Evolutionary conservation across 64 coral and sea anemone species (phyloP).

Genomic region (Dendrophyllia cribrosa): DNA sequence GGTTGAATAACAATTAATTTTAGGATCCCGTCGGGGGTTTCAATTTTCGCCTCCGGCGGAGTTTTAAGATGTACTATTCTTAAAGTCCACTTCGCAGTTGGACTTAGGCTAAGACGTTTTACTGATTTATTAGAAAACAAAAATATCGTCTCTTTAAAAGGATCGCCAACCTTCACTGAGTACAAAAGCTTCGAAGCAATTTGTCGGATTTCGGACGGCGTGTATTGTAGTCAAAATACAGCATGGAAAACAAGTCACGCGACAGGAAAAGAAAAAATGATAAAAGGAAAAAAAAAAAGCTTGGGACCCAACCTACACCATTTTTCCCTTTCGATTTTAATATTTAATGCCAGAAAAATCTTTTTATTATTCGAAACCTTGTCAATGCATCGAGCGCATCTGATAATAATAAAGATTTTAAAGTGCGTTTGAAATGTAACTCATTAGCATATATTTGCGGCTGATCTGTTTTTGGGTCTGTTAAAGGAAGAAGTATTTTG

Average conservation of each 20-base stretch:
- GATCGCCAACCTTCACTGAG: neutral
- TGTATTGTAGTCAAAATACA: slow-evolving; percentile 14
- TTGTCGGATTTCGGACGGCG: neutral
- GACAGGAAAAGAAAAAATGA: neutral
- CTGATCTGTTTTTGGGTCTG: neutral
- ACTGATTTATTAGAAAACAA: neutral
- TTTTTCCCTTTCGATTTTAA: too few relatives aligned
- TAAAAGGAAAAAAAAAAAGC: neutral
- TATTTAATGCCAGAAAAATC: too few relatives aligned
- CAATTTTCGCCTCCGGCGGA: slow-evolving; percentile 30
- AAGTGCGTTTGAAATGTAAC: neutral
- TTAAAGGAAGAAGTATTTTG: neutral
- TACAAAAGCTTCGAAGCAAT: neutral
- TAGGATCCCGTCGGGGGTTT: neutral
- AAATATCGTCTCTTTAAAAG: neutral
- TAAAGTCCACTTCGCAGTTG: neutral
- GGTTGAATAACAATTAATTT: slow-evolving; percentile 45
- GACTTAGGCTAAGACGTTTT: neutral
- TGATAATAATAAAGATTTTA: neutral
- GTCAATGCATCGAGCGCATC: neutral
- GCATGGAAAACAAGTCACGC: neutral
- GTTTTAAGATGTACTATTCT: neutral
- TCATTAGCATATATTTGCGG: neutral
- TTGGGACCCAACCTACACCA: too few relatives aligned
- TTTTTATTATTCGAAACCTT: neutral